Conservation (phyloP, 2,113 vertebrate genomes). For the Atlantisia rogersi region DNA sequence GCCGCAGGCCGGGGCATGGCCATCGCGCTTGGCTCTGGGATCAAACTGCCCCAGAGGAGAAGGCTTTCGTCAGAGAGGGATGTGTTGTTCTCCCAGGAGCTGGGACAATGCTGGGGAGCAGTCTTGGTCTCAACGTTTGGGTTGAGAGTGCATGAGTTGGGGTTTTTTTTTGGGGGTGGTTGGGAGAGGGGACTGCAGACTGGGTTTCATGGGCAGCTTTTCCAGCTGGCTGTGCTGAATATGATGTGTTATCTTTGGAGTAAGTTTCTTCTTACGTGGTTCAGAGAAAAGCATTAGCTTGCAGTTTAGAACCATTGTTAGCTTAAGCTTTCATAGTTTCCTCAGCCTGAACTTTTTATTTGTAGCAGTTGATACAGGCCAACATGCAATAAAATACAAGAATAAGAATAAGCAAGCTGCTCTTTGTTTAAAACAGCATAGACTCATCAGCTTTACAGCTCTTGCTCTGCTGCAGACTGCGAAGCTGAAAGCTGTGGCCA, state of each 20-base stretch:
- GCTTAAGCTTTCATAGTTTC: background rate
- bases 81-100: accelerated
- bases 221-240: background rate
- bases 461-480: background rate
- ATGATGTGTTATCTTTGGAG: background rate
- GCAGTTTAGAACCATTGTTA: background rate
- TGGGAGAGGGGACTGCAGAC: background rate
- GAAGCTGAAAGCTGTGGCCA: background rate
- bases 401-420: background rate
- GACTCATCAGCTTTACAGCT: background rate
- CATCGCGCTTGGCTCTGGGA: background rate
- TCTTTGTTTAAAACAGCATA: background rate
- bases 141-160: background rate
- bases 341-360: background rate
- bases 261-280: background rate
- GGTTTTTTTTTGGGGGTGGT: background rate
- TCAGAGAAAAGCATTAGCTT: background rate
- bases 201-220: background rate
- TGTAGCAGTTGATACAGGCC: background rate
- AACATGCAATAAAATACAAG: background rate
- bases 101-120: accelerated
- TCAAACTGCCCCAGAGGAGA: background rate
- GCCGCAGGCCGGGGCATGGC: background rate
- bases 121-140: background rate
- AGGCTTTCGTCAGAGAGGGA: background rate